Evolutionary conservation across 2,113 vertebrate genomes (phyloP), one percentile per base, ranked within the genome.

Genomic region (Prietella phreatophila): DNA sequence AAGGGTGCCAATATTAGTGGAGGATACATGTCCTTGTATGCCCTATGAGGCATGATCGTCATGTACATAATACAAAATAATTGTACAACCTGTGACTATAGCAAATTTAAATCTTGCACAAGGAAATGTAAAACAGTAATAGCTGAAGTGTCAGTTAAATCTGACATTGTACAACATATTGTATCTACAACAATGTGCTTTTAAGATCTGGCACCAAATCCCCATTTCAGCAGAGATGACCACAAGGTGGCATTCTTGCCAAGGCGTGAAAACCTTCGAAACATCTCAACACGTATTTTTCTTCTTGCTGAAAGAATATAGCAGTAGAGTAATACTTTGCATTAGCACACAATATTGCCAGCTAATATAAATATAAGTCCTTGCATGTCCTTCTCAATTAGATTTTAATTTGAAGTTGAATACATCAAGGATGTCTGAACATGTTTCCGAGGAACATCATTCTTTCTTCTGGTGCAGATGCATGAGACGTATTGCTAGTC

Each of bases 181-280:
- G 13, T 27, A 79, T 79, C 47, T 78, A 25, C 10, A 78, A 50
- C 6, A 58, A 58, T 17, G 53, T 33, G 8, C 19, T 60, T 5
- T 19, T 39, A 25, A 81, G 6, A 20, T 33, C n/a, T 81, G 30
- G 8, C 8, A 58, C 15, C 17, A 36, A 81, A 33, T 30, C 53
- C 19, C 3, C 39, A 69, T 50, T 53, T 17, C 17, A 65, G 30
- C 60, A 60, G 5, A 33, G 36, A 50, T 5, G 7, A 79, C 88
- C 92, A 89, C 91, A 47, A 93, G 95, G 93, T 93, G 93, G 91
- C 92, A 95, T 89, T 91, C 81, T 93, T 91, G 93, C 78, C 86
- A 65, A 87, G 85, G 86, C 15, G 36, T 86, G 71, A n/a, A 63
- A 20, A 55, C 19, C 63, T 39, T 63, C 11, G 19, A 79, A 19